Base-by-base conservation (phyloP, 2,113 vertebrate genomes). In the Neogale vison region DNA sequence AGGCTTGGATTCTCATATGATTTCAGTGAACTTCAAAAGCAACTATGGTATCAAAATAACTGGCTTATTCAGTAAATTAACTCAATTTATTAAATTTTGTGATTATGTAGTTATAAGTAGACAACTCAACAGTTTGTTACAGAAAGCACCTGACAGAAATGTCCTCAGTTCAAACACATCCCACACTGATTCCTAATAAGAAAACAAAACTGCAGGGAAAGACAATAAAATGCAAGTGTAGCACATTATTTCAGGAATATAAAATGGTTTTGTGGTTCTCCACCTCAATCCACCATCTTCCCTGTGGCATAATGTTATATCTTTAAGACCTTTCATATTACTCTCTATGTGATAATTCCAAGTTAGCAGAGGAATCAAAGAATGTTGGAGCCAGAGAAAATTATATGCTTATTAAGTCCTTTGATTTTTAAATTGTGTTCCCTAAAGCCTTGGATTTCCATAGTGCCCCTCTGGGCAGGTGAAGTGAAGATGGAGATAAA, bases 161-260 rank as follows among this genome's bases (percentile, higher is more conserved):
- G 20, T 72, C 95, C 71, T 17, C 57, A 95, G 17, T 86, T 97
- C 82, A 95, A 86, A 93, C 31, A 86, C 23, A 88, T 84, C 52
- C 57, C 17, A 85, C 29, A 92, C 26, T 83, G 86, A 55, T 79
- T 76, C 95, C 55, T 69, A 50, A 6, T 67, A 76, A 95, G 61
- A 26, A 23, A 42, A 81, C 79, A 86, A 9, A 59, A 89, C 39
- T 86, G 11, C 36, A 36, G 61, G 72, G 67, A 77, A 96, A 89
- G 59, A 79, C 67, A 95, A 81, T 79, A 89, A 77, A 89, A 82
- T 90, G 24, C 7, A n/a, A 42, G 69, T 57, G n/a, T 24, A 88
- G 10, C 34, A 61, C n/a, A 96, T 92, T 91, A 67, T 26, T 69
- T 96, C 67, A 87, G 39, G 96, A 98, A 80, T 77, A 79, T 47